Conservation (phyloP, 2,797 vertebrate species). For the Sciaenops ocellatus region DNA sequence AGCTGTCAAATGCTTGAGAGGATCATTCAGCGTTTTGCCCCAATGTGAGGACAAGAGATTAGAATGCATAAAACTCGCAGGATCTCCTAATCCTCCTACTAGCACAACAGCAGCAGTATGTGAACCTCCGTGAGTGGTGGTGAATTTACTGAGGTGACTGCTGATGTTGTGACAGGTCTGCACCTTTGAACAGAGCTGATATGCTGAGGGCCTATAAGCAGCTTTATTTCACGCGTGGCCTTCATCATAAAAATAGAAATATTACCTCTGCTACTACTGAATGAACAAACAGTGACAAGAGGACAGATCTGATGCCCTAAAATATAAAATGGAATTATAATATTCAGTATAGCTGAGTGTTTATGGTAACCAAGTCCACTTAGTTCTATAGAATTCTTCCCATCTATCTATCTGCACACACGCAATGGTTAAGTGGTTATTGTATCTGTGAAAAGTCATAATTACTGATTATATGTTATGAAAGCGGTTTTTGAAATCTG, state of each 20-base stretch:
- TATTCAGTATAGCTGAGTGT: neutral
- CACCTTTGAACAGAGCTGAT: slow-evolving; percentile 49
- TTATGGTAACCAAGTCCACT: neutral
- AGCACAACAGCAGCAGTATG: slow-evolving; percentile 18
- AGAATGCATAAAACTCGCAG: slow-evolving; percentile 45
- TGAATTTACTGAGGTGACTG: slow-evolving; percentile 66
- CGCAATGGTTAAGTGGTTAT: neutral
- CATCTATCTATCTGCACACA: neutral
- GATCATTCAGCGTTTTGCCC: slow-evolving; percentile 43
- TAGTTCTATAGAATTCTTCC: neutral
- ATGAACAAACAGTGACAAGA: neutral
- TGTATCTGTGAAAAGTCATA: neutral
- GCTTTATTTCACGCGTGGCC: slow-evolving; percentile 30
- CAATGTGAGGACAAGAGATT: slow-evolving; percentile 56
- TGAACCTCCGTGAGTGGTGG: slow-evolving; percentile 42
- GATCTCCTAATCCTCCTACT: slow-evolving; percentile 52
- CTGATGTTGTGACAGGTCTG: slow-evolving; percentile 63
- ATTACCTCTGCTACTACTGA: slow-evolving; percentile 7
- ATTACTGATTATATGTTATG: slow-evolving; percentile 20
- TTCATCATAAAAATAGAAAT: slow-evolving; percentile 39
- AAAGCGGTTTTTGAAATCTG: slow-evolving; percentile 4
- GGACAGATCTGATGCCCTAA: slow-evolving; percentile 6
- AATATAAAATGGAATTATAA: neutral
- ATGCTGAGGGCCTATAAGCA: slow-evolving; percentile 30
- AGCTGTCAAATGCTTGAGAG: slow-evolving; percentile 64